phyloP scores from a whole-genome alignment of 2,888 invertebrate genomes.

The Drosophila anomalipes region DNA sequence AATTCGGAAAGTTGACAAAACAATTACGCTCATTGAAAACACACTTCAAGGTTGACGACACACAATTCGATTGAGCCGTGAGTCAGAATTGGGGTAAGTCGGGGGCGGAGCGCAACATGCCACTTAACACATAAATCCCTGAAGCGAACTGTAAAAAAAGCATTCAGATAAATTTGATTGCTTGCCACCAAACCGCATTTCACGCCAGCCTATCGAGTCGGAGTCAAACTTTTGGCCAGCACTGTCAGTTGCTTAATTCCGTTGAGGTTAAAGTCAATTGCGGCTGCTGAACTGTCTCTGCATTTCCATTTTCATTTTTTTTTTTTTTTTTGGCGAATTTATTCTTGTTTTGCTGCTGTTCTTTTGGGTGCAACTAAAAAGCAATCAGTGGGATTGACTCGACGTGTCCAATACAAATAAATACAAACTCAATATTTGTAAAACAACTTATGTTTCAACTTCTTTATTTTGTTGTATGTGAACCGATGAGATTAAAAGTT shows the following conservation, averaged over 20 bases:
- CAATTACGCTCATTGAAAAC: neutral
- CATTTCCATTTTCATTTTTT: neutral
- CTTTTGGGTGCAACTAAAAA: slow-evolving; percentile 21
- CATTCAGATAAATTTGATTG: slow-evolving; percentile 20
- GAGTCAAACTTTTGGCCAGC: slow-evolving; percentile 46
- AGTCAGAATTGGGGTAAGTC: neutral
- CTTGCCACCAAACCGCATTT: slow-evolving; percentile 12
- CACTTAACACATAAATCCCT: slow-evolving; percentile 15
- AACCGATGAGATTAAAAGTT: neutral
- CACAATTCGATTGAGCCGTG: neutral
- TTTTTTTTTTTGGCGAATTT: slow-evolving; percentile 3
- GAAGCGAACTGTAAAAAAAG: slow-evolving; percentile 19
- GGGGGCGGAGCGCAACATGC: neutral
- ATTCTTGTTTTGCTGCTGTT: neutral
- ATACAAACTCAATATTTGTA: slow-evolving; percentile 1
- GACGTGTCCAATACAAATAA: slow-evolving; percentile 1
- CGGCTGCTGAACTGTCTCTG: slow-evolving; percentile 38
- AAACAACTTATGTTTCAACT: neutral
- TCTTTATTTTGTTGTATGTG: neutral
- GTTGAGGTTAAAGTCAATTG: slow-evolving; percentile 30
- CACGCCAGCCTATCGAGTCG: slow-evolving; percentile 22
- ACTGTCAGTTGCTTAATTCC: slow-evolving; percentile 48
- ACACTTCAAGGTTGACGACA: neutral
- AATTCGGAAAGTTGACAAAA: neutral
- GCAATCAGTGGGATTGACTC: slow-evolving; percentile 42